Base-by-base conservation (phyloP, 2,113 vertebrate species). In the Oenanthe oenanthe region DNA sequence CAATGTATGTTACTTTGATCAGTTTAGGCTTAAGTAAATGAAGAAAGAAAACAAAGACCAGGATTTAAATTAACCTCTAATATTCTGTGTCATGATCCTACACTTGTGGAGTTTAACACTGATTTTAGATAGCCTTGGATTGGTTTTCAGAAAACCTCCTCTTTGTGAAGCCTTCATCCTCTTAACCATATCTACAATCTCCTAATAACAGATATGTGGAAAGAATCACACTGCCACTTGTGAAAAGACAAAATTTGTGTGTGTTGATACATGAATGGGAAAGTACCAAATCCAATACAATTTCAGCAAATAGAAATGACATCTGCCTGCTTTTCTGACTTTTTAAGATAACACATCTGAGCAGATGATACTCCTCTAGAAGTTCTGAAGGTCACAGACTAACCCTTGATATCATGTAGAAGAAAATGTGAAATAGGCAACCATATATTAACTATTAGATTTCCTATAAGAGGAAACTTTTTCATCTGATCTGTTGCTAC, bases 351-450 rank as follows among this genome's bases (percentile, higher is more conserved):
- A 36, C 11, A 34, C 13, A 22, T 47, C 20, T 58, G 28, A 85
- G 43, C 15, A 4, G 19, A 45, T 81, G 75, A 81, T 17, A 77
- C 14, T 26, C 11, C 31, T 76, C 11, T 62, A 73, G 53, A 83
- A 83, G 76, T 95, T 88, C 51, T 71, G 84, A 94, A 85, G 70
- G 47, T 58, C 50, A 70, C 31, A 77, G 54, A 18, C 7, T 93
- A 58, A 83, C 4, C 5, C 17, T 78, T 60, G 13, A 43, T 72
- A 29, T 77, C 47, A 54, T 47, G 13, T 40, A 57, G 84, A 86
- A 93, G 11, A 36, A 96, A 92, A 92, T 8, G 12, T 86, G 40
- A 80, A 96, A 86, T 26, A 80, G 76, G 54, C 29, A 74, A 56
- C 26, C 12, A 20, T 61, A 29, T 43, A 84, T 36, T 71, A 83